Base-by-base conservation (phyloP, 2,888 invertebrate genomes). In the Yponomeuta malinellus region DNA sequence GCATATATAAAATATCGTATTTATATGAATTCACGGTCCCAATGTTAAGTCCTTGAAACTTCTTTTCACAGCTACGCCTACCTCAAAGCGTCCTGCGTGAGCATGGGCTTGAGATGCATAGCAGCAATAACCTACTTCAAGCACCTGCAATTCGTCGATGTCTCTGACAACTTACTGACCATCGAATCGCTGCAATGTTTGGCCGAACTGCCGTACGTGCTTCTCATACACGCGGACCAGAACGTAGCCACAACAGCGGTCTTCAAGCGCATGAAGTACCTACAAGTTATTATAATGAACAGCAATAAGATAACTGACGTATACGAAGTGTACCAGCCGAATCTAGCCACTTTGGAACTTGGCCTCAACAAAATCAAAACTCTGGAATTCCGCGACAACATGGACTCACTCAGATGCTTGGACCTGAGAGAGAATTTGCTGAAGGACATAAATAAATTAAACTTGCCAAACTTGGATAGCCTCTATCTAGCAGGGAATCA, bases 401-500 rank as follows among this genome's bases (percentile, higher is more conserved):
- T 93, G 84, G 78, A 84, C 0, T 80, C 83, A 12, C 74, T 95
- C n/a, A 93, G 84, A 78, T 90, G 89, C 70, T 79, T 95, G 59
- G 94, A 94, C 78, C 83, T 94, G 63, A 83, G 93, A 70, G 87
- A 94, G 69, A 93, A 95, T 77, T 59, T 59, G 52, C 52, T 59
- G 15, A 59, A 59, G 52, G 73, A 82, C 2, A 83, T 91, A n/a
- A 78, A 81, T 8, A 92, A 93, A 31, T 83, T 91, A 15, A 79
- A 93, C 33, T 94, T 93, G 67, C 84, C 88, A 0, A 87, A 83
- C 48, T 74, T 97, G 74, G 95, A 95, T 76, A 95, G 95, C 75
- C 86, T 98, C 1, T 97, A 96, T 82, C 83, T 97, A 72, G 96
- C 95, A 68, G 94, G 95, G 71, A 97, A 97, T 83, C 94, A 94